Base-by-base conservation (phyloP, 1,140 invertebrate genomes). In the Mactra quadrangularis region DNA sequence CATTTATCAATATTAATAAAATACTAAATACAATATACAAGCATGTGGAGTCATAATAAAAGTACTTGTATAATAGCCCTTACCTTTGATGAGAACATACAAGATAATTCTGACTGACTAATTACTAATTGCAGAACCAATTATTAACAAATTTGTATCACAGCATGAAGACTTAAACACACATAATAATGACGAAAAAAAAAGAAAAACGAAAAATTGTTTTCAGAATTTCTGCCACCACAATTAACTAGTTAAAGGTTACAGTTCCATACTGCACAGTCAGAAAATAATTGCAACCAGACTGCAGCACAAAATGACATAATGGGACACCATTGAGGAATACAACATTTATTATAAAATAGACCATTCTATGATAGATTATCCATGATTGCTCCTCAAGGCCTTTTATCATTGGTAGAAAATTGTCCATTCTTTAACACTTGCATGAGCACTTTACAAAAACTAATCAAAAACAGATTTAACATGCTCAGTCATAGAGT, bases 401-500 rank as follows among this genome's bases (percentile, higher is more conserved):
- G 38, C 38, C n/a, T n/a, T n/a, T 41, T 41, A 41, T 7, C 15
- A 15, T 41, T 6, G 38, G 38, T 41, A 41, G 38, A 41, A 41
- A 41, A 41, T 41, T 41, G 64, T 68, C 41, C 64, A 72, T 55
- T 7, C 6, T 72, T 72, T 72, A 72, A 72, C 70, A 72, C 52
- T 72, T 52, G 35, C n/a, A 6, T 55, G 70, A 57, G 29, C 70
- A 72, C 19, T 7, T 22, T 52, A 11, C 70, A 55, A 41, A 31
- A 2, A 15, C 15, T 72, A 72, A 72, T 72, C 55, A 35, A 55
- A 31, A 31, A 55, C 50, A 52, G 52, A 55, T 72, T 57, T 33
- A 33, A 15, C 29, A 29, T 72, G 29, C 35, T 47, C 29, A 50
- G 70, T 72, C 52, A 72, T 17, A n/a, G 11, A 57, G 53, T 72